Evolutionary conservation across 2,113 vertebrate species (phyloP).

Genomic region (Cyanoliseus patagonus): DNA sequence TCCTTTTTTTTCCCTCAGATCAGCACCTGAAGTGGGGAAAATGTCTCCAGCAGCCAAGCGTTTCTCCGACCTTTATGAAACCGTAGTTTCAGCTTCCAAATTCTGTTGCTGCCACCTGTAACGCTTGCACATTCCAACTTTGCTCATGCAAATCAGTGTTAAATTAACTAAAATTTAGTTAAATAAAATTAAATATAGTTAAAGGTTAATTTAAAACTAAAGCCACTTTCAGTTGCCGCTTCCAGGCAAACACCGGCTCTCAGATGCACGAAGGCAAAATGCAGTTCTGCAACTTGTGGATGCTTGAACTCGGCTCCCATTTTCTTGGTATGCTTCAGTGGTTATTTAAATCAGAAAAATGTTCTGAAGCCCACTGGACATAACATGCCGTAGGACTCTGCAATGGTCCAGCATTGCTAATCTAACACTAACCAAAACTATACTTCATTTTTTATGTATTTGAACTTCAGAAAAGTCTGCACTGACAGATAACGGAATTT

Average conservation of each 20-base stretch:
- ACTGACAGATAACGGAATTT: neutral
- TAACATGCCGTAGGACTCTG: rapidly evolving
- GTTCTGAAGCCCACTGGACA: neutral
- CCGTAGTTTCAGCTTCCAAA: neutral
- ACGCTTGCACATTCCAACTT: neutral
- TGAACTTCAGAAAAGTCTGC: neutral
- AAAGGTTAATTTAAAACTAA: neutral
- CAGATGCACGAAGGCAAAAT: neutral
- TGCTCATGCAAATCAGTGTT: neutral
- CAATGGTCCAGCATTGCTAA: neutral
- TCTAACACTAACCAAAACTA: neutral
- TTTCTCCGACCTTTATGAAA: neutral
- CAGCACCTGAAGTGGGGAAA: neutral
- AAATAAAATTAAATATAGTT: neutral
- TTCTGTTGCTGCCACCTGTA: neutral
- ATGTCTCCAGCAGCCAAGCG: neutral
- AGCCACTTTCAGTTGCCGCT: neutral
- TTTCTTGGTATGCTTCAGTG: neutral
- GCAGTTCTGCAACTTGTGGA: neutral
- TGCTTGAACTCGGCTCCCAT: neutral
- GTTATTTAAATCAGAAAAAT: neutral
- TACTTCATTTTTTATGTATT: neutral
- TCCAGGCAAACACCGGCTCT: neutral
- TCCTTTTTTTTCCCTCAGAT: neutral
- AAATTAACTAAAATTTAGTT: neutral